phyloP scores from a whole-genome alignment of 2,797 vertebrate species.

The Tragelaphus oryx region DNA sequence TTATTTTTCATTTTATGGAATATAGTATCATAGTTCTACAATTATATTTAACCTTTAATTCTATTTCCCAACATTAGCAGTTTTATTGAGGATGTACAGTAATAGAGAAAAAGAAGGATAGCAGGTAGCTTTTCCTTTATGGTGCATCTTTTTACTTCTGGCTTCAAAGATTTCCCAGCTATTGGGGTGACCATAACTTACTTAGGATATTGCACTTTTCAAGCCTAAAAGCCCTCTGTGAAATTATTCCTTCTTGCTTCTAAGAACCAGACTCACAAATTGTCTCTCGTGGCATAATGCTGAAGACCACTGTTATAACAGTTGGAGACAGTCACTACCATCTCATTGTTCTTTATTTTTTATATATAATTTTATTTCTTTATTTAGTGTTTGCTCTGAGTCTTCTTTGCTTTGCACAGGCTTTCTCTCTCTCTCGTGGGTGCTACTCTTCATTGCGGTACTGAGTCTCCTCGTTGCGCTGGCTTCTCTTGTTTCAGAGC shows the following conservation, averaged over 20 bases:
- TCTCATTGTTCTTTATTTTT: neutral
- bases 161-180: neutral
- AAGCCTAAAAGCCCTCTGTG: neutral
- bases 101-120: neutral
- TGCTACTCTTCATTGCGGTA: fast-evolving
- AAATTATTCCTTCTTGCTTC: neutral
- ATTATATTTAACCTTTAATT: neutral
- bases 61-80: neutral
- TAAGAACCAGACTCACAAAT: neutral
- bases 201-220: neutral
- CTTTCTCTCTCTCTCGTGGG: neutral
- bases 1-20: neutral
- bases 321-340: neutral
- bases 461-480: neutral
- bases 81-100: neutral
- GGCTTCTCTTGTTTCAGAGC: neutral
- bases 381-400: neutral
- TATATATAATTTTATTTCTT: neutral
- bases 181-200: neutral
- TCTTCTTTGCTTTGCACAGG: neutral
- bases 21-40: neutral
- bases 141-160: neutral
- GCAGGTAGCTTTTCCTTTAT: neutral
- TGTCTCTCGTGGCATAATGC: neutral
- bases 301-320: neutral